Conservation (phyloP, 2,113 vertebrate genomes). For the Macroglossus sobrinus region DNA sequence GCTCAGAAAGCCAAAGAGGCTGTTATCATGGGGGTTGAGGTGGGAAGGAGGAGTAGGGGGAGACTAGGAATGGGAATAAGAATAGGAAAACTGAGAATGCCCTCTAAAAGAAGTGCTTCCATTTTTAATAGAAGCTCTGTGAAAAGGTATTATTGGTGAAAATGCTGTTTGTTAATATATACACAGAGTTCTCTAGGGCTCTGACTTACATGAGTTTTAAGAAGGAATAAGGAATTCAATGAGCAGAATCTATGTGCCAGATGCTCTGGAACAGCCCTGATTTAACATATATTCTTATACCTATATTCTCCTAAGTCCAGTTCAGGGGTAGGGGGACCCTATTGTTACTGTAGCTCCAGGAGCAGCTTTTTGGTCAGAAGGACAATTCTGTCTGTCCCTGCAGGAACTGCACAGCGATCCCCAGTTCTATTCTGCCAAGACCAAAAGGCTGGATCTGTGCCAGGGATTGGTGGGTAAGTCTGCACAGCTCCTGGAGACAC, state of each 20-base stretch:
- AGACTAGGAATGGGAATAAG: not conserved
- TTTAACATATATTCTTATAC: not conserved
- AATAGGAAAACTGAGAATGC: not conserved
- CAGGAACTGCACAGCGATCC: slow-evolving; percentile 33
- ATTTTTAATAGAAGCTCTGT: not conserved
- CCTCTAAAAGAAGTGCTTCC: not conserved
- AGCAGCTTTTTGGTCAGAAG: not conserved
- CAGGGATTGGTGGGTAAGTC: slow-evolving; percentile 33
- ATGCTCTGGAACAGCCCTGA: not conserved
- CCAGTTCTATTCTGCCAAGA: not conserved
- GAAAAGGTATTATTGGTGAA: not conserved
- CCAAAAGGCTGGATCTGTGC: slow-evolving; percentile 22
- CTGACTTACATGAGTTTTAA: not conserved
- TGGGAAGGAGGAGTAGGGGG: not conserved
- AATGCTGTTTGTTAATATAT: not conserved
- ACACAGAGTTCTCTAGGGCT: not conserved
- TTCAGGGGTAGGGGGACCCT: not conserved
- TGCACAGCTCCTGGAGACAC: not conserved
- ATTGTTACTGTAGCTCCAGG: not conserved
- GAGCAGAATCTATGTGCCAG: not conserved
- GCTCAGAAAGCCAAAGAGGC: not conserved
- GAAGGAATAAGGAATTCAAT: not conserved
- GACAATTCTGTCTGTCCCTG: not conserved
- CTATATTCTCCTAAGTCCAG: not conserved
- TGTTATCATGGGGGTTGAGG: not conserved